phyloP scores from a whole-genome alignment of 2,797 vertebrate genomes.

The Coranthus polyacanthus region DNA sequence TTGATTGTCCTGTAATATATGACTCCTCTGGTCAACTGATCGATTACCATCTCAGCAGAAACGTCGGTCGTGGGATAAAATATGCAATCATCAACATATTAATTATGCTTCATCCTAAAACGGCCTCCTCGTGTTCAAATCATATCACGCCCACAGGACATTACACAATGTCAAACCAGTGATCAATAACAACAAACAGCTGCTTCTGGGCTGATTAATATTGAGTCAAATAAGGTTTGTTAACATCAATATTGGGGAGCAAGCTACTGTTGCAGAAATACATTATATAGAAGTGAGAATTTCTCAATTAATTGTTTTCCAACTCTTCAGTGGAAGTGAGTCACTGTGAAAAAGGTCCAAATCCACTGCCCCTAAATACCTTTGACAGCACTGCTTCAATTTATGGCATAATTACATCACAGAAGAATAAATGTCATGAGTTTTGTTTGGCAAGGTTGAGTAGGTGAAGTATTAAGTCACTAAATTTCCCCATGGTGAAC shows the following conservation, averaged over 20 bases:
- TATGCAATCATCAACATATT: conserved; percentile 72
- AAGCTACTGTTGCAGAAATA: conserved; percentile 1
- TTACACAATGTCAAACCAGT: conserved; percentile 38
- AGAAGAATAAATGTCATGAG: conserved; percentile 42
- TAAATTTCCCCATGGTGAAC: conserved; percentile 64
- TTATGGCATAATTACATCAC: conserved; percentile 41
- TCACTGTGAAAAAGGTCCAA: background rate
- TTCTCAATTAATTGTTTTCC: conserved; percentile 5
- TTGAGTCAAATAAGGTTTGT: conserved; percentile 12
- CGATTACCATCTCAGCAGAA: conserved; percentile 73
- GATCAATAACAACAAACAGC: conserved; percentile 56
- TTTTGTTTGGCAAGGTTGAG: conserved; percentile 64
- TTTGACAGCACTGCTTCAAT: conserved; percentile 34
- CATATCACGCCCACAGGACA: conserved; percentile 45
- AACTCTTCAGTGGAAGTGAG: conserved; percentile 25
- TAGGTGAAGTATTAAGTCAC: conserved; percentile 56
- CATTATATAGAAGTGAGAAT: conserved; percentile 7
- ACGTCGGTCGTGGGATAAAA: conserved; percentile 47
- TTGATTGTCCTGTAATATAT: conserved; percentile 67
- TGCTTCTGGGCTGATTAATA: conserved; percentile 44
- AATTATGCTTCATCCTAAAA: conserved; percentile 65
- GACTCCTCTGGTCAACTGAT: conserved; percentile 58
- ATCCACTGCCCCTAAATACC: conserved; percentile 23
- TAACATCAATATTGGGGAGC: background rate
- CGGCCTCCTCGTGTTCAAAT: conserved; percentile 44